phyloP scores from a whole-genome alignment of 53 echinoderm and acorn worm genomes.

The Pentamera pediparva region DNA sequence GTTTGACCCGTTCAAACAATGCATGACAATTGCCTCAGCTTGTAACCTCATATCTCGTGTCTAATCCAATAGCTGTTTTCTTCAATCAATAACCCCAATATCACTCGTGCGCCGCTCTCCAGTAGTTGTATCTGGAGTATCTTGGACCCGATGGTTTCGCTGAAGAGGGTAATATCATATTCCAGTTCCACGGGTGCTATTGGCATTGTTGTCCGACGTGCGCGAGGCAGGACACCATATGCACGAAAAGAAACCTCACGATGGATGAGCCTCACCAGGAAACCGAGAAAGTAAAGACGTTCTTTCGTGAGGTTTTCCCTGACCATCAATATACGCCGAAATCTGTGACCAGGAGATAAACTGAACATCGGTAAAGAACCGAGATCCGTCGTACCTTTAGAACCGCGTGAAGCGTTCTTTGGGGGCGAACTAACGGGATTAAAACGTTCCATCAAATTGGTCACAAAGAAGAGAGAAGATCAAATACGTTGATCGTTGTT shows the following conservation, averaged over 20 bases:
- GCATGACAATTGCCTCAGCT: constrained; percentile 61
- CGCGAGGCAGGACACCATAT: constrained; percentile 3
- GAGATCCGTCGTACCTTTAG: background rate
- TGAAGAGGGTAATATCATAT: background rate
- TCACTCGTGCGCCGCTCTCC: constrained; percentile 21
- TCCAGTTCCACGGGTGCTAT: constrained; percentile 3
- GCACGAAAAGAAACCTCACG: background rate
- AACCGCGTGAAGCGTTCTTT: constrained; percentile 46
- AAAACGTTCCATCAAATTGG: constrained; percentile 12
- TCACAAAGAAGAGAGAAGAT: constrained; percentile 34
- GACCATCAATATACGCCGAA: background rate
- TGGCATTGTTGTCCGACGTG: constrained; percentile 37
- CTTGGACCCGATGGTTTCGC: constrained; percentile 7
- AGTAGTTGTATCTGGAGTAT: constrained; percentile 25
- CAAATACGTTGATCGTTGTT: constrained; percentile 54
- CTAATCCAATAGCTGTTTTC: constrained; percentile 21
- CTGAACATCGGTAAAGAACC: constrained; percentile 2
- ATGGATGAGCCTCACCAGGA: constrained; percentile 29
- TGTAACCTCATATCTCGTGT: constrained; percentile 36
- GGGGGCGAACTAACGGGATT: constrained; percentile 50
- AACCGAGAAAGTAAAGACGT: background rate
- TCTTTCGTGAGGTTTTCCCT: background rate
- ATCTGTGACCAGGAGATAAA: constrained; percentile 27
- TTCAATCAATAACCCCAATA: constrained; percentile 24
- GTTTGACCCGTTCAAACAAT: constrained; percentile 54